These are phyloP conservation scores for Choreutis nemorana DNA, from an alignment of 2,888 invertebrate species.

Conservation along the genomic window DNA sequence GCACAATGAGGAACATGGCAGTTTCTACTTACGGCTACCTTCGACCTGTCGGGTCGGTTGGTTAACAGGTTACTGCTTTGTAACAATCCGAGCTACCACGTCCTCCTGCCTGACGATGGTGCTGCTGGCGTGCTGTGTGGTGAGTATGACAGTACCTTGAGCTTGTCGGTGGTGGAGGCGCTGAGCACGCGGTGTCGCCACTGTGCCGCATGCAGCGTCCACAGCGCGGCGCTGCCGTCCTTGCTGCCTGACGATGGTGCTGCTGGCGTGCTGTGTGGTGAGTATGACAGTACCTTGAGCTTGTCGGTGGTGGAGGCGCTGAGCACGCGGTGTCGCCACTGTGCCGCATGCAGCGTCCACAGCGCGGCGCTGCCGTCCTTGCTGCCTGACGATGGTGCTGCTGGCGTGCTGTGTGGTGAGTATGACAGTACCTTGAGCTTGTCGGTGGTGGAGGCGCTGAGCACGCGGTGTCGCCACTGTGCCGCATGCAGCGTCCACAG, in stretches of 20 bases:
- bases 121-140: no score
- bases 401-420: conserved; percentile 46
- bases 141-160: no score
- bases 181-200: conserved; percentile 73
- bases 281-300: conserved; percentile 41
- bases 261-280: no score
- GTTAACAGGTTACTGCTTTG: no score
- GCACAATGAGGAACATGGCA: no score
- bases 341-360: conserved; percentile 90
- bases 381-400: conserved; percentile 92
- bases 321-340: conserved; percentile 76
- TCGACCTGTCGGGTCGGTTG: no score
- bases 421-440: conserved; percentile 36
- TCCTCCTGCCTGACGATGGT: no score
- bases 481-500: conserved; percentile 92
- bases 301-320: conserved; percentile 21
- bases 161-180: conserved; percentile 23
- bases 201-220: conserved; percentile 89
- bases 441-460: conserved; percentile 20
- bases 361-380: conserved; percentile 95
- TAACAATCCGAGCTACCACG: no score
- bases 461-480: conserved; percentile 78
- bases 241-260: conserved; percentile 95
- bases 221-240: conserved; percentile 94
- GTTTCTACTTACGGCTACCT: no score